Evolutionary conservation across 2,113 vertebrate genomes (phyloP), one percentile per base, ranked within the genome.

Genomic region (Poeciliopsis occidentalis): DNA sequence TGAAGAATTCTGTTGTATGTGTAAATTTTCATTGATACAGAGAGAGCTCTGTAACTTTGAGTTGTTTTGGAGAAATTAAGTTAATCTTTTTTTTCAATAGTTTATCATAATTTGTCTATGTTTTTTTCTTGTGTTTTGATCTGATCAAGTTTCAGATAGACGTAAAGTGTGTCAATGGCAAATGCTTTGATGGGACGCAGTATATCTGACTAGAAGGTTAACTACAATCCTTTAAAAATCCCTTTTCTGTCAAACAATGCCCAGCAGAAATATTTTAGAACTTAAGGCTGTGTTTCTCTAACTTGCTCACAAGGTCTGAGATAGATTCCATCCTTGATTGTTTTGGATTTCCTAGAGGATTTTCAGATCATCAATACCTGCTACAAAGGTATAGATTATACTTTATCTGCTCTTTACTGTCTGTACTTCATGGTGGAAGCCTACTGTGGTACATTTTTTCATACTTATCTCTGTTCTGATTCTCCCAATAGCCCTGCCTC

Each of bases 291-390:
- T 66, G 26, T 72, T 65, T 73, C 75, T 66, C n/a, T n/a, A 68
- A 75, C 66, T 57, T 47, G 11, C 71, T 78, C 47, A 27, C 26
- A 57, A 30, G 37, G 54, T 64, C 32, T 70, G 17, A 69, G 27
- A 62, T 60, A n/a, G 64, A 85, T 78, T 83, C 75, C 77, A 61
- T 75, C 78, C 64, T 80, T 24, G 4, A 62, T 73, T 68, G 60
- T 82, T 67, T 29, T 13, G 34, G 41, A 29, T 71, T 60, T 83
- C 62, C 72, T 74, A 22, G 76, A 67, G 69, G 72, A 83, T 57
- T 74, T 69, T 31, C 64, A 60, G 29, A 61, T 78, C 89, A 91
- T 91, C 87, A 80, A 86, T 91, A 85, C 26, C 30, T 41, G 81
- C 75, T 77, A 81, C 71, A 85, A 79, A 78, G 74, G 69, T 60